Base-by-base conservation (phyloP, 2,797 vertebrate species). In the Enteromius argenteus region DNA sequence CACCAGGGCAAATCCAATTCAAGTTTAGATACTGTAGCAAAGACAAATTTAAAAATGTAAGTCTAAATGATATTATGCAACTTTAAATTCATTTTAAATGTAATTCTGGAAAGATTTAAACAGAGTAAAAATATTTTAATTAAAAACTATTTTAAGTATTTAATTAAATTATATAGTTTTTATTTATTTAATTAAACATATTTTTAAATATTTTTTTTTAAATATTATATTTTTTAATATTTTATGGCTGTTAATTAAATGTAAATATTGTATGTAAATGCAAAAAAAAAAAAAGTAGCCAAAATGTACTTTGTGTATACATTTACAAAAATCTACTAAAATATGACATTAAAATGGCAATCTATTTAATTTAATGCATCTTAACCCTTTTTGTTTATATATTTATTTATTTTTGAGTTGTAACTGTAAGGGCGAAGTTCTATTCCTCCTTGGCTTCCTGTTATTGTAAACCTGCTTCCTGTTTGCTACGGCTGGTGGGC, bases 391-490 rank as follows among this genome's bases (percentile, higher is more conserved):
- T 62, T 64, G 60, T 8, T 62, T 62, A 13, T n/a, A 2, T 23
- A 10, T 30, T 19, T 49, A 19, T 58, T 23, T 30, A 19, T 73
- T 32, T 53, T 74, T 35, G 5, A 74, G 11, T 19, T 75, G 5
- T 37, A 27, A 60, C 53, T 76, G 7, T 76, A 21, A 17, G 53
- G 35, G 3, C 0, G 0, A 2, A 60, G 15, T 60, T 53, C 15
- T 32, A 5, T 64, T 64, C 58, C 9, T 62, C 39, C 9, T 37
- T 17, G 14, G 69, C 66, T 80, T 80, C 64, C 49, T 69, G 49
- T 69, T 69, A 6, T 69, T 3, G n/a, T 68, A 79, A 79, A 79
- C 37, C 32, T 80, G 78, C 23, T 56, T 68, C 78, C 56, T 64
- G 39, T 73, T 73, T 62, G 27, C 13, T n/a, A 35, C 1, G 19